Evolutionary conservation across 2,113 vertebrate genomes (phyloP).

Genomic region (Phoenicopterus ruber): DNA sequence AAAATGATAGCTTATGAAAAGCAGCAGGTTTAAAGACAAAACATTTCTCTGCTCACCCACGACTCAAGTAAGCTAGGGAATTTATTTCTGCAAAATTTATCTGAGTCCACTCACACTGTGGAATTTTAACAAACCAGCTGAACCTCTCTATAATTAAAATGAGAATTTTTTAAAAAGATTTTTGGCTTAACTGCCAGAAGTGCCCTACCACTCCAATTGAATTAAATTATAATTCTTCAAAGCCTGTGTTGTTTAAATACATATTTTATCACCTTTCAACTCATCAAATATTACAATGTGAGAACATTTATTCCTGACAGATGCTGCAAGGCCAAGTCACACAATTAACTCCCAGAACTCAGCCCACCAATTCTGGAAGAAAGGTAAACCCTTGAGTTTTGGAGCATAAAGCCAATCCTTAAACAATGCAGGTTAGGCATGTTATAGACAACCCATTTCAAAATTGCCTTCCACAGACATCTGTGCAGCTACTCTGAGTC

Average conservation of each 20-base stretch:
- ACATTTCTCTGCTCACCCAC: not conserved
- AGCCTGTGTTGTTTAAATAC: not conserved
- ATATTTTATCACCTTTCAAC: not conserved
- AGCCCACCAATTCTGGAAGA: not conserved
- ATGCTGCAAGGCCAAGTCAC: not conserved
- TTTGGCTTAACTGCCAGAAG: not conserved
- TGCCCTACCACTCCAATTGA: not conserved
- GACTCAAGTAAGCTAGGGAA: not conserved
- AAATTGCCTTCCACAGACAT: not conserved
- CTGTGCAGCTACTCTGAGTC: not conserved
- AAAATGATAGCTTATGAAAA: not conserved
- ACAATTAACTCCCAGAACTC: not conserved
- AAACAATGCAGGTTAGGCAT: not conserved
- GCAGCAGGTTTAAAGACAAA: not conserved
- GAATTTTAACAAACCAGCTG: not conserved
- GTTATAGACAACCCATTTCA: not conserved
- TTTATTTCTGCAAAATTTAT: not conserved
- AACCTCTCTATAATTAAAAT: not conserved
- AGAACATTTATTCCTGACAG: not conserved
- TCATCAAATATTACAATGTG: not conserved
- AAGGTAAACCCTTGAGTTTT: not conserved
- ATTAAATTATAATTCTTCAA: not conserved
- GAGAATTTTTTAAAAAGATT: not conserved
- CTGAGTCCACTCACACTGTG: not conserved
- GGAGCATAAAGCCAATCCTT: not conserved